phyloP scores from a whole-genome alignment of 1,140 invertebrate species.

The Anagrus nilaparvatae region DNA sequence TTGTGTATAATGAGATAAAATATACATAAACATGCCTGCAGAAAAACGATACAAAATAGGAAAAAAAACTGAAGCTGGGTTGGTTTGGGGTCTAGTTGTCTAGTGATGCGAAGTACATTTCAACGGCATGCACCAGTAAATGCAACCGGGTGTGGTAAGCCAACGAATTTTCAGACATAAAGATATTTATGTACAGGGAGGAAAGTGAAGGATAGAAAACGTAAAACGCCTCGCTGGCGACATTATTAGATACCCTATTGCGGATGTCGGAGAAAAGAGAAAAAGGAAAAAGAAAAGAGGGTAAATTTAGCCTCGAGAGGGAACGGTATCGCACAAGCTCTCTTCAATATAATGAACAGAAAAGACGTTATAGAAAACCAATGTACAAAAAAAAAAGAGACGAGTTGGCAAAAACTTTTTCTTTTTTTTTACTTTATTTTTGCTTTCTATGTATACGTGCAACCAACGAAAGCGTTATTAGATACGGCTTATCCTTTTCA shows the following conservation, averaged over 20 bases:
- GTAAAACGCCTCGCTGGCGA: slow-evolving; percentile 39
- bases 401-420: slow-evolving; percentile 12
- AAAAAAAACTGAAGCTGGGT: slow-evolving; percentile 17
- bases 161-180: too few species aligned
- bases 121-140: slow-evolving; percentile 33
- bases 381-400: slow-evolving; percentile 21
- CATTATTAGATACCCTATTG: slow-evolving; percentile 41
- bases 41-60: slow-evolving; percentile 11
- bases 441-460: too few species aligned
- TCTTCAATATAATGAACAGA: slow-evolving; percentile 36
- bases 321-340: slow-evolving; percentile 17
- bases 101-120: slow-evolving; percentile 40
- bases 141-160: slow-evolving; percentile 19
- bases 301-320: slow-evolving; percentile 4
- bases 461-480: too few species aligned
- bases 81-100: slow-evolving; percentile 21
- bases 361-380: slow-evolving; percentile 31
- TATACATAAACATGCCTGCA: slow-evolving; percentile 2
- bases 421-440: too few species aligned
- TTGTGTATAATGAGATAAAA: too few species aligned
- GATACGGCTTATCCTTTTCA: too few species aligned
- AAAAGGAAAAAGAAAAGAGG: slow-evolving; percentile 11
- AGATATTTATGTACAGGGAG: slow-evolving; percentile 20
- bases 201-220: slow-evolving; percentile 28
- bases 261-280: slow-evolving; percentile 17